phyloP scores from a whole-genome alignment of 2,797 vertebrate species.

The Typhlichthys subterraneus region DNA sequence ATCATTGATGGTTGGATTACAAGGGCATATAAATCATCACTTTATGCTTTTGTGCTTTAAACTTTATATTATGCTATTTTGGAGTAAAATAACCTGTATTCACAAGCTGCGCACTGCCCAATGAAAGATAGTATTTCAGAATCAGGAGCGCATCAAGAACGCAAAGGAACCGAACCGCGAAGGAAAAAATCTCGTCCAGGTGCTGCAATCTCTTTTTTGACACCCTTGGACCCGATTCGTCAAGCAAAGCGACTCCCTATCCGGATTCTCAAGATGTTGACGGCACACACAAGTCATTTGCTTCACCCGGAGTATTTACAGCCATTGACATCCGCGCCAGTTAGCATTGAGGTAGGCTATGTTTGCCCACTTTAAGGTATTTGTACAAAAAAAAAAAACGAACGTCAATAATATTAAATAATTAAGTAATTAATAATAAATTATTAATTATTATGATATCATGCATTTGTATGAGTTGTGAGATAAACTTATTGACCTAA shows the following conservation, averaged over 20 bases:
- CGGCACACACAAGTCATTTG: slow-evolving; percentile 84
- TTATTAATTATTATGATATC: background rate
- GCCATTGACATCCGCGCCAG: slow-evolving; percentile 87
- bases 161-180: slow-evolving; percentile 68
- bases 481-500: no score
- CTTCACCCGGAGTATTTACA: slow-evolving; percentile 93
- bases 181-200: slow-evolving; percentile 41
- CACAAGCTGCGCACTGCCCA: slow-evolving; percentile 72
- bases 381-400: background rate
- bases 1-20: slow-evolving; percentile 59
- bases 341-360: slow-evolving; percentile 88
- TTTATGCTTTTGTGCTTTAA: background rate
- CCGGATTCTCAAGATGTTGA: slow-evolving; percentile 88
- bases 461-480: background rate
- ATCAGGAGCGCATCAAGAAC: slow-evolving; percentile 70
- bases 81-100: slow-evolving; percentile 31
- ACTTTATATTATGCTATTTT: background rate
- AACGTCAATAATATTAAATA: background rate
- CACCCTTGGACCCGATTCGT: slow-evolving; percentile 85
- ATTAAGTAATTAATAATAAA: background rate
- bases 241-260: slow-evolving; percentile 88
- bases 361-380: background rate
- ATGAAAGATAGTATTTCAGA: slow-evolving; percentile 86
- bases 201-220: slow-evolving; percentile 70
- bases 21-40: slow-evolving; percentile 26